Conservation (phyloP, 2,113 vertebrate species). For the Agelaius phoeniceus region DNA sequence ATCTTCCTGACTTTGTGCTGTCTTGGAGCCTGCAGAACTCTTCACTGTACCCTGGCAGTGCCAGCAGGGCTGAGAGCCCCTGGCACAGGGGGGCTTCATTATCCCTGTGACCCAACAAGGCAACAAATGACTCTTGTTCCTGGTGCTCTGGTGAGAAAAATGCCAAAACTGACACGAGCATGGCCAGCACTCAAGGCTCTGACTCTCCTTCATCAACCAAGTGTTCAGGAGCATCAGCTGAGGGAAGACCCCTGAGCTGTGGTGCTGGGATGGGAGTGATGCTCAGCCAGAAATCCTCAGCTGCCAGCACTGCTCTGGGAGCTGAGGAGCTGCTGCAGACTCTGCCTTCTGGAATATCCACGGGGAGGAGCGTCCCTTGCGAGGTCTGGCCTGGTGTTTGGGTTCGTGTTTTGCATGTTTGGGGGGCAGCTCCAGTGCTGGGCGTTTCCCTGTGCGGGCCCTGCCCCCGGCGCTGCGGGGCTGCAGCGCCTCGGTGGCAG, state of each 20-base stretch:
- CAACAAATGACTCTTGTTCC: background rate
- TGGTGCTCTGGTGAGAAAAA: conserved; percentile 15
- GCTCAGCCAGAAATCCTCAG: fast-evolving
- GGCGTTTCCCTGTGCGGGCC: background rate
- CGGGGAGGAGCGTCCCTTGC: background rate
- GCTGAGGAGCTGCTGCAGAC: background rate
- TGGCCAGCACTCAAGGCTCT: background rate
- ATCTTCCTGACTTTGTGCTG: background rate
- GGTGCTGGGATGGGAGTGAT: fast-evolving
- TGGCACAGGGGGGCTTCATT: fast-evolving
- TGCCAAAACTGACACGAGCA: background rate
- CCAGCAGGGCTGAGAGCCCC: background rate
- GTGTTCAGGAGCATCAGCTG: background rate
- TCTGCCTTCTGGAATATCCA: background rate
- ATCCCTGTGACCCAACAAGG: background rate
- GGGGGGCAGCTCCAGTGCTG: background rate
- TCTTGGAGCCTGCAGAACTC: conserved; percentile 38
- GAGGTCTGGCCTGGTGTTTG: background rate
- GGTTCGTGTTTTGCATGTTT: background rate
- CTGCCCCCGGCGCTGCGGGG: background rate
- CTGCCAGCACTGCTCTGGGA: fast-evolving
- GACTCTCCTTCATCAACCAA: background rate
- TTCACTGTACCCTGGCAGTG: background rate
- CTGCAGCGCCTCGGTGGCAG: fast-evolving
- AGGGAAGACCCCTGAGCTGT: background rate